A percentile compares a stretch with the other conserved stretches of the same genome.
Evolutionary conservation across 2,113 vertebrate species (phyloP).

Genomic region (Scolopax mira): DNA sequence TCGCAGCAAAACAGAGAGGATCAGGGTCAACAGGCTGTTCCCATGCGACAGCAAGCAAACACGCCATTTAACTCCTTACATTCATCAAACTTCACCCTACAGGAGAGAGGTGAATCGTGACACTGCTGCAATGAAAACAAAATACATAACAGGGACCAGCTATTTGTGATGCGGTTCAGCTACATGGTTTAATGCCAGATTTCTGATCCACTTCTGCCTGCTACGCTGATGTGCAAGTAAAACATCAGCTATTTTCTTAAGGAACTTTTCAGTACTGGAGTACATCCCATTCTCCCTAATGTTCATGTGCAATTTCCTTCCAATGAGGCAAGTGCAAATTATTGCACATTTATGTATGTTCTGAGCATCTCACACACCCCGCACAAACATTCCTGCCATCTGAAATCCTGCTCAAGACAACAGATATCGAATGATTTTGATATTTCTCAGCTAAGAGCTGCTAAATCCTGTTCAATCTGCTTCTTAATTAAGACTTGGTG

Average conservation of each 20-base stretch:
- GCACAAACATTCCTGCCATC: constrained; percentile 6
- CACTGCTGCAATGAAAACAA: not conserved
- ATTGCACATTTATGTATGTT: not conserved
- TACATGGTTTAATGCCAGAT: not conserved
- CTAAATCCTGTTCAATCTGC: constrained; percentile 63
- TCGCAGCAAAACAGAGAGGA: constrained; percentile 1
- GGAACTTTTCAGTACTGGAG: not conserved
- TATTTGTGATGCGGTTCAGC: not conserved
- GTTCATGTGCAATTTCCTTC: constrained; percentile 11
- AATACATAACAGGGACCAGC: not conserved
- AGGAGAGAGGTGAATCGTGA: not conserved
- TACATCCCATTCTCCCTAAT: not conserved
- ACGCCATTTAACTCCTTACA: constrained; percentile 13
- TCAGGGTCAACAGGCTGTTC: constrained; percentile 35
- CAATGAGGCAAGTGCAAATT: constrained; percentile 31
- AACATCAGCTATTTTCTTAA: constrained; percentile 13
- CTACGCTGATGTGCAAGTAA: not conserved
- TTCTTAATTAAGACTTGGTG: constrained; percentile 59
- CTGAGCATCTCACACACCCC: not conserved
- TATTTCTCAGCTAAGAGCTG: constrained; percentile 50
- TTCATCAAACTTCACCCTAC: not conserved
- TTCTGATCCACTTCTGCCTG: not conserved
- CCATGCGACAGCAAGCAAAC: constrained; percentile 27
- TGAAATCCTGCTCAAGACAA: constrained; percentile 34
- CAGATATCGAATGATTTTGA: not conserved